Base-by-base conservation (phyloP, 1,140 invertebrate genomes). In the Trissolcus basalis region DNA sequence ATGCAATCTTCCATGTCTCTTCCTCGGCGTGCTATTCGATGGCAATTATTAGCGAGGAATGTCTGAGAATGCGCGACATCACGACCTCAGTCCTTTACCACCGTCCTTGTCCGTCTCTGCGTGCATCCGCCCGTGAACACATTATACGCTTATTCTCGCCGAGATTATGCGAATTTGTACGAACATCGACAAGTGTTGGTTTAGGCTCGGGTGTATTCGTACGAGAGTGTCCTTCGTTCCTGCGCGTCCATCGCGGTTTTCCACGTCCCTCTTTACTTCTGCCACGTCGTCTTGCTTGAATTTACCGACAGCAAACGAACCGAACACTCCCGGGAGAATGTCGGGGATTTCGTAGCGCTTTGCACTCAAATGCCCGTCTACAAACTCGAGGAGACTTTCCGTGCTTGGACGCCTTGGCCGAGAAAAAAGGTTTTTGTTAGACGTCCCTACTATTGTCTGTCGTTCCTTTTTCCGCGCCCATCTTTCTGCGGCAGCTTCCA, bases 31-130 rank as follows among this genome's bases (percentile, higher is more conserved):
- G 54, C 54, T 56, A 32, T 67, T 69, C 69, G 63, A 78, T 83
- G 81, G 84, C 85, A 86, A 87, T 87, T 85, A 87, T 81, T 82
- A 82, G 80, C 81, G 45, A 81, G 81, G 83, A 86, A 85, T 86
- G 85, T 85, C 83, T 86, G 83, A 78, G 82, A 86, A 86, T 80
- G 83, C 83, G 83, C 84, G 84, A 85, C 82, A 86, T 81, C 81
- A 80, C 41, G 83, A 81, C 80, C 80, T 77, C 79, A 82, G 82
- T 72, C 75, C 11, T 11, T 5, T 14, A 9, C 0, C 9, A 39
- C 16, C 10, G 48, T 53, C 49, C 50, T 43, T 35, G 41, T 39
- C n/a, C 32, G 12, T 41, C 47, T 39, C 7, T 27, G 49, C 44
- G 13, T 39, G 14, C 35, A 12, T 60, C 15, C 45, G 13, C n/a